Evolutionary conservation across 1,140 invertebrate species (phyloP), one percentile per base, ranked within the genome.

Genomic region (Macrocentrus cingulum): DNA sequence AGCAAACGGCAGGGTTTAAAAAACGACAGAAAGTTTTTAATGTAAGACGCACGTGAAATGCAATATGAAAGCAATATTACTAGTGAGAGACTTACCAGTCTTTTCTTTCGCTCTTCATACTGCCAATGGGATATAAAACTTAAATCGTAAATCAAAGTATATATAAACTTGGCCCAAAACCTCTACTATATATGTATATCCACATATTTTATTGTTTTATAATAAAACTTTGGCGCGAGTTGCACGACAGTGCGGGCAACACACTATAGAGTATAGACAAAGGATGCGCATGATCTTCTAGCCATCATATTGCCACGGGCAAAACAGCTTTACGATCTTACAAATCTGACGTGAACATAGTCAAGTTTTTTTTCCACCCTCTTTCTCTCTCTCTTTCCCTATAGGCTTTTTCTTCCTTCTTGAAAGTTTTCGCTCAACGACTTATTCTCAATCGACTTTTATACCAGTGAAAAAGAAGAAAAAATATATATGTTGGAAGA

Each of bases 151-250:
- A 77, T 77, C 73, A n/a, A n/a, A n/a, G n/a, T 75, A 73, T 69
- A 58, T 3, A 46, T 50, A 48, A 16, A 49, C 45, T 49, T 59
- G 57, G 29, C 49, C 49, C 48, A 32, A n/a, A n/a, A n/a, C 44
- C 19, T 13, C 23, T 5, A 19, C 44, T 18, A 51, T 20, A 15
- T 8, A 19, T 19, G 16, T 62, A 66, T 67, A 68, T 61, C 70
- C 68, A 71, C 71, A 72, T 75, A 72, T 77, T 77, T 76, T 78
- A 77, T 78, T 78, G 72, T 78, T 77, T 78, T 69, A 68, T 75
- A 77, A 77, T 77, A 77, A 77, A 77, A 78, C 65, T 76, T 77
- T 56, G 60, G 62, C 13, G 39, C 41, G 29, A 51, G 29, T 37
- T 51, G 18, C 18, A 20, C 34, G 34, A 49, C n/a, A 16, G 46